These are phyloP conservation scores for Camponotus floridanus DNA, from an alignment of 1,140 invertebrate genomes.

Conservation along the genomic window DNA sequence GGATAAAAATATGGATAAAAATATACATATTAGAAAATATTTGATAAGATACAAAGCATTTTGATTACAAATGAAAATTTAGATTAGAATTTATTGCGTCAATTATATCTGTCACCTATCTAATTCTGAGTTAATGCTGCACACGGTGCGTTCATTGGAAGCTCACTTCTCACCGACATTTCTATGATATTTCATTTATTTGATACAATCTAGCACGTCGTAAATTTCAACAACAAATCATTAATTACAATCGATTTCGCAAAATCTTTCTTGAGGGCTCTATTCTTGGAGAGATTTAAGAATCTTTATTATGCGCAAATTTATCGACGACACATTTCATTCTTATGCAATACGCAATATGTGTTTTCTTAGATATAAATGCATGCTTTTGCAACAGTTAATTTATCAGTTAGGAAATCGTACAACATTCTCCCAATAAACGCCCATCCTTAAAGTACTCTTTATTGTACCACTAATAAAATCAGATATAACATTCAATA, in stretches of 20 bases:
- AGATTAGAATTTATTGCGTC: neutral
- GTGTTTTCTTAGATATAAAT: neutral
- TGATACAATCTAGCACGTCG: constrained; percentile 14
- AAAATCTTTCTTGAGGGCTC: neutral
- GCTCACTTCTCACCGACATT: constrained; percentile 16
- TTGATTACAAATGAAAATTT: constrained; percentile 3
- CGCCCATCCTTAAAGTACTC: neutral
- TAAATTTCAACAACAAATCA: constrained; percentile 32
- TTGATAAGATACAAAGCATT: neutral
- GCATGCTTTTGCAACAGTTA: neutral
- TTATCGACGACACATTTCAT: constrained; percentile 36
- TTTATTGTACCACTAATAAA: neutral
- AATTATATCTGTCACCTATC: neutral
- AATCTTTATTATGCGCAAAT: constrained; percentile 28
- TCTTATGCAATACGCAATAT: constrained; percentile 13
- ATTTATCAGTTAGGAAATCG: neutral
- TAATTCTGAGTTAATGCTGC: neutral
- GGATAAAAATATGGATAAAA: neutral
- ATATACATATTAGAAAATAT: neutral
- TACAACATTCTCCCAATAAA: neutral
- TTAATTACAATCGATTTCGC: constrained; percentile 26
- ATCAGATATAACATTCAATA: neutral
- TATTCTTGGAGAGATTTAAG: neutral
- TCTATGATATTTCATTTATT: constrained; percentile 38
- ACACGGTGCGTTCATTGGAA: constrained; percentile 10